Base-by-base conservation (phyloP, 2,113 vertebrate genomes). In the Paedocypris sp. region DNA sequence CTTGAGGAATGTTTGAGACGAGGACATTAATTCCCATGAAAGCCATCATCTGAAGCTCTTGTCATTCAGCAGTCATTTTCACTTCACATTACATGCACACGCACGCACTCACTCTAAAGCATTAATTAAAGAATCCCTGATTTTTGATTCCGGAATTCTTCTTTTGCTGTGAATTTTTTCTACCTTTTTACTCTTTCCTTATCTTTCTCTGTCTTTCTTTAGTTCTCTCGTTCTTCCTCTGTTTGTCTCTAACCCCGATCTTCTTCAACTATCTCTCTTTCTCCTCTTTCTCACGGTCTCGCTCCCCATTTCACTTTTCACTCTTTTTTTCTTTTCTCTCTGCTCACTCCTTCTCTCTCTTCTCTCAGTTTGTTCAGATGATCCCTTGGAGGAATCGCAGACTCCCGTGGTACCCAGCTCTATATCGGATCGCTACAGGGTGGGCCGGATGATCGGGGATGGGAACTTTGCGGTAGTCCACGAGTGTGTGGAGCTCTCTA, bases 401-500 rank as follows among this genome's bases (percentile, higher is more conserved):
- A 78, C 20, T 3, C 57, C 62, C 16, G 22, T 87, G 71, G 87
- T 94, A 64, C 95, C 94, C 46, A 80, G 83, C 32, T 88, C 92
- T 23, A 97, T 99, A 71, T 86, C 90, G 38, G 94, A 98, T 54
- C 79, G 91, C 58, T 99, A 99, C 80, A 98, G 91, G 82, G 91
- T 99, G 54, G 94, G 95, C 46, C 86, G 90, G 53, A 93, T 89
- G 75, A 88, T 99, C 77, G 95, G 94, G 33, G 91, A 97, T 0
- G 95, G 95, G 60, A 97, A 96, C 81, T 99, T 99, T 76, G 95
- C 95, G 12, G 89, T 99, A 69, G 93, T 99, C 58, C 89, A 93
- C 50, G 94, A 99, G 71, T 98, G 95, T 82, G 86, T 98, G 74
- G 95, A 99, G 85, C 91, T 87, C 86, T 91, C 92, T 31, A 98